Evolutionary conservation across 2,113 vertebrate species (phyloP).

Genomic region (Sorex araneus): DNA sequence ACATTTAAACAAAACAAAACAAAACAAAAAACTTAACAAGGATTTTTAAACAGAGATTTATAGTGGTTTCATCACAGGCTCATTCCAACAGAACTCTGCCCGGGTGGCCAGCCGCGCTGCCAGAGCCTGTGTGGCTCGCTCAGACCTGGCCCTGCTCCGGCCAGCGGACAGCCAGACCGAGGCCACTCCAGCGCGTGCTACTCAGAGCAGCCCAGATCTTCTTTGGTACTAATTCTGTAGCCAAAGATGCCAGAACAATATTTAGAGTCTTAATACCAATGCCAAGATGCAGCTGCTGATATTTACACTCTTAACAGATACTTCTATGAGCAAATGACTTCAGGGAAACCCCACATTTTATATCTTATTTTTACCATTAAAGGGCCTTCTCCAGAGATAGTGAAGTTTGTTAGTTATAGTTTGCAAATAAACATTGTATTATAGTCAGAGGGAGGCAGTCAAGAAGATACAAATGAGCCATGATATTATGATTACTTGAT

Average conservation of each 20-base stretch:
- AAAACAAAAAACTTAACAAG: constrained; percentile 83
- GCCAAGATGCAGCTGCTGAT: not conserved
- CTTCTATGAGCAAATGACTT: not conserved
- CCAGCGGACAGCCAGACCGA: constrained; percentile 3
- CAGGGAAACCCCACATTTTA: not conserved
- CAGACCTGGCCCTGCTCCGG: not conserved
- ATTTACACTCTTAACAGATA: not conserved
- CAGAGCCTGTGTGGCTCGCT: constrained; percentile 71
- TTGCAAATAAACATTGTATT: not conserved
- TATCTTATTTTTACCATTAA: not conserved
- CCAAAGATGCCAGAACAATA: not conserved
- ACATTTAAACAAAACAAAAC: constrained; percentile 85
- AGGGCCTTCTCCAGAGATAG: constrained; percentile 16
- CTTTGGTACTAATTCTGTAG: not conserved
- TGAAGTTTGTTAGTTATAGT: not conserved
- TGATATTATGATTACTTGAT: not conserved
- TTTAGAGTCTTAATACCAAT: not conserved
- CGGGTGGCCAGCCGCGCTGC: constrained; percentile 74
- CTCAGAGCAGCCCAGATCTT: not conserved
- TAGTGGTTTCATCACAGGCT: constrained; percentile 76
- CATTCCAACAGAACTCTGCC: constrained; percentile 61
- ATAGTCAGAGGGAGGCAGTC: not conserved
- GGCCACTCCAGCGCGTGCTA: rapidly evolving
- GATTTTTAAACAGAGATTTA: constrained; percentile 85
- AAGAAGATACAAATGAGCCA: not conserved